These are phyloP conservation scores for Romanogobio albipinnatus DNA, from an alignment of 2,113 vertebrate species.

Conservation along the genomic window DNA sequence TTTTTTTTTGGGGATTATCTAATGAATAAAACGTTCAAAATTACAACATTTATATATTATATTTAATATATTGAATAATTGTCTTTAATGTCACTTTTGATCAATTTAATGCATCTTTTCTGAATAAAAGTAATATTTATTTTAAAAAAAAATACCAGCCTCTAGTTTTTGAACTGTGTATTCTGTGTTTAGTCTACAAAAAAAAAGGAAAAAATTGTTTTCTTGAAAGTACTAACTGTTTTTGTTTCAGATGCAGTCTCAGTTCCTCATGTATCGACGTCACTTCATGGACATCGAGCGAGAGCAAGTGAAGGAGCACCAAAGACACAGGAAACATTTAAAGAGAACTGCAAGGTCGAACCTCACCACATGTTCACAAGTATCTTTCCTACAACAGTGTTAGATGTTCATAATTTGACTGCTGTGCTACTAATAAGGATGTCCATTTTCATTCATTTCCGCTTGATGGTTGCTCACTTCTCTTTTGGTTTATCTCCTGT, in stretches of 20 bases:
- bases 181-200: neutral
- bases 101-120: neutral
- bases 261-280: constrained; percentile 82
- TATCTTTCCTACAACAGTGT: neutral
- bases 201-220: neutral
- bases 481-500: neutral
- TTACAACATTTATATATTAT: neutral
- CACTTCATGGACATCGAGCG: constrained; percentile 85
- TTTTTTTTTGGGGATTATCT: neutral
- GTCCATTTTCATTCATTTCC: constrained; percentile 3
- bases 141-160: too few relatives aligned
- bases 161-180: too few relatives aligned
- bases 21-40: neutral
- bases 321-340: constrained; percentile 78
- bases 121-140: neutral
- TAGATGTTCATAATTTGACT: neutral
- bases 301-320: constrained; percentile 82
- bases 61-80: neutral
- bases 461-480: neutral
- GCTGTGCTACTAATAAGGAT: neutral
- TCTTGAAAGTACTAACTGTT: neutral
- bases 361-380: neutral
- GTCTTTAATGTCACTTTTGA: neutral
- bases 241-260: constrained; percentile 76
- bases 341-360: constrained; percentile 75